Percentiles rank a stretch among this genome's conserved stretches.
Evolutionary conservation across 2,888 invertebrate genomes (phyloP).

Genomic region (Trachelus iudaicus): DNA sequence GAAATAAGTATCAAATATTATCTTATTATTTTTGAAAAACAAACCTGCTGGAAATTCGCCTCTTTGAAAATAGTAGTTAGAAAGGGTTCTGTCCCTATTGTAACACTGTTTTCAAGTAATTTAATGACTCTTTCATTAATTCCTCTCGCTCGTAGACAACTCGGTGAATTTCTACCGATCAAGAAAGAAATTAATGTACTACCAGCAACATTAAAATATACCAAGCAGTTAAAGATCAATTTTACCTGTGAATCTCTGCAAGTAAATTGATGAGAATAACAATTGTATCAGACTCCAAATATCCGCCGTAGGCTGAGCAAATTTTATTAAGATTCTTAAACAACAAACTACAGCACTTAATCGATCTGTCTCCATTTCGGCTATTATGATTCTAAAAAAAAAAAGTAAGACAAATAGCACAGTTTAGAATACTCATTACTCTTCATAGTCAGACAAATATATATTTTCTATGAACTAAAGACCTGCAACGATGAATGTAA

Average conservation of each 20-base stretch:
- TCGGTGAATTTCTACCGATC: slow-evolving; percentile 23
- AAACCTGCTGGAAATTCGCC: slow-evolving; percentile 37
- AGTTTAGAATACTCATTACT: slow-evolving; percentile 17
- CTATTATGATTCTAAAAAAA: slow-evolving; percentile 33
- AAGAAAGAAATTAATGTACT: not conserved
- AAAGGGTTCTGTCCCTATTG: slow-evolving; percentile 33
- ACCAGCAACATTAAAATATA: not conserved
- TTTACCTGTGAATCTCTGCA: slow-evolving; percentile 24
- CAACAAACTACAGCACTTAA: slow-evolving; percentile 44
- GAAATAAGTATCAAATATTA: not conserved
- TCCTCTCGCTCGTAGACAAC: slow-evolving; percentile 20
- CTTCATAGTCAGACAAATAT: slow-evolving; percentile 16
- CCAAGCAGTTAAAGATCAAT: not conserved
- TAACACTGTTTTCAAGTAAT: slow-evolving; percentile 33
- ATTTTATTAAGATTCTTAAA: slow-evolving; percentile 53
- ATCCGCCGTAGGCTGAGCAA: slow-evolving; percentile 39
- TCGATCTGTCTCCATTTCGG: slow-evolving; percentile 39
- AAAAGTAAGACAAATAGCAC: slow-evolving; percentile 6
- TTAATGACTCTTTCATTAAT: slow-evolving; percentile 32
- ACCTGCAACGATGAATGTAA: slow-evolving; percentile 34
- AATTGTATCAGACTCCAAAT: slow-evolving; percentile 37
- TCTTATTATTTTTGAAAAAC: slow-evolving; percentile 10
- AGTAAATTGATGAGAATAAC: slow-evolving; percentile 39
- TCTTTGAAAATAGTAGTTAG: slow-evolving; percentile 35
- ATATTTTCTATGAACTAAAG: slow-evolving; percentile 17